phyloP scores from a whole-genome alignment of 2,888 invertebrate species.

The Rambutsinella grinnellia region DNA sequence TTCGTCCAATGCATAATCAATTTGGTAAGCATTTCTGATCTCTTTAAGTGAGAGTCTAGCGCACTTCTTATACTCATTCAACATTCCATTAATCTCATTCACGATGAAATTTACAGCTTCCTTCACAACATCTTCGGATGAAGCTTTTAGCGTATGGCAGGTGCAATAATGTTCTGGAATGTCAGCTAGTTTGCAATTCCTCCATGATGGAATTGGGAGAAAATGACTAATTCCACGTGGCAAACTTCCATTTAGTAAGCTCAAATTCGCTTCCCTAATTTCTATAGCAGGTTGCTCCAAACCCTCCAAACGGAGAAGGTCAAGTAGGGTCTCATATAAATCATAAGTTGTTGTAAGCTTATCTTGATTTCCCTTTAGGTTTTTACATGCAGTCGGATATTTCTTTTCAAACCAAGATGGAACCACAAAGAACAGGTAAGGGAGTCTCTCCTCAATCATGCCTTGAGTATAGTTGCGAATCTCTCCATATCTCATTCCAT shows the following conservation, averaged over 20 bases:
- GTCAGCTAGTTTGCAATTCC: not conserved
- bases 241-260: too few species aligned
- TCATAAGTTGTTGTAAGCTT: constrained; percentile 85
- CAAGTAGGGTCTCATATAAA: constrained; percentile 82
- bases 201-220: not conserved
- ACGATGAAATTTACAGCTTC: constrained; percentile 77
- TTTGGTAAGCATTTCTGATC: constrained; percentile 1
- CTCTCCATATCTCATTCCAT: constrained; percentile 89
- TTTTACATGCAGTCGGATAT: constrained; percentile 72
- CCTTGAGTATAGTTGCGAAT: constrained; percentile 86
- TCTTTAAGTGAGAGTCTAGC: constrained; percentile 67
- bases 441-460: constrained; percentile 86
- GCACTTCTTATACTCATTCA: constrained; percentile 75
- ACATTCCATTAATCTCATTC: constrained; percentile 75
- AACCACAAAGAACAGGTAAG: constrained; percentile 80
- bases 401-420: constrained; percentile 74
- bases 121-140: constrained; percentile 70
- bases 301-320: constrained; percentile 74
- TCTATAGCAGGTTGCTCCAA: too few species aligned
- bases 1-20: not conserved
- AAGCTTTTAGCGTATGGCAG: not conserved
- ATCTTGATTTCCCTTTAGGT: constrained; percentile 70
- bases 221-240: not conserved
- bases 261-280: too few species aligned
- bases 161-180: not conserved